Percentiles rank a stretch among this genome's conserved stretches.
Conservation (phyloP, 2,888 invertebrate genomes). For the Auanema sp. region DNA sequence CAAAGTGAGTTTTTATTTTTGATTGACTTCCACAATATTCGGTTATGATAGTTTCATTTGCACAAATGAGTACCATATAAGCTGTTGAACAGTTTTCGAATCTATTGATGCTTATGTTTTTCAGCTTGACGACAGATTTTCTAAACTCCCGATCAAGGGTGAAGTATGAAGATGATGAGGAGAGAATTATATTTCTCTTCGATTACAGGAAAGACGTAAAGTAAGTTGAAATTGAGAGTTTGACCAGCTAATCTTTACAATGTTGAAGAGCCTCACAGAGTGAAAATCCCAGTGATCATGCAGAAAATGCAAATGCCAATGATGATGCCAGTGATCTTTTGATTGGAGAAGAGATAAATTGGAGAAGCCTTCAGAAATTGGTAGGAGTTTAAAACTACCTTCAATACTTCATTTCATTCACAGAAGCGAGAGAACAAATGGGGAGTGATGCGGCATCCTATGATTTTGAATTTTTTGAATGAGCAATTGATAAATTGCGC, state of each 20-base stretch:
- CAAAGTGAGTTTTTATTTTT: too few species aligned
- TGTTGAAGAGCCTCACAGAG: conserved; percentile 17
- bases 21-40: too few species aligned
- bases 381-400: conserved; percentile 21
- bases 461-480: conserved; percentile 56
- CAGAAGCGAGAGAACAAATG: conserved; percentile 46
- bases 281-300: too few species aligned
- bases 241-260: neutral
- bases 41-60: too few species aligned
- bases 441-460: conserved; percentile 59
- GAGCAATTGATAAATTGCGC: conserved; percentile 49
- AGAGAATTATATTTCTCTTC: conserved; percentile 44
- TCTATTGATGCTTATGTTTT: too few species aligned
- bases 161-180: conserved; percentile 39
- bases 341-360: conserved; percentile 22
- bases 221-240: neutral
- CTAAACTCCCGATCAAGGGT: conserved; percentile 47
- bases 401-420: too few species aligned
- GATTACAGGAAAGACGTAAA: conserved; percentile 31
- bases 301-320: too few species aligned
- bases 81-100: too few species aligned
- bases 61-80: too few species aligned
- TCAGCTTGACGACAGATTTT: conserved; percentile 21
- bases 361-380: conserved; percentile 28
- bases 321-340: too few species aligned